Conservation (phyloP, 2,797 vertebrate species). For the Gorsachius magnificus region DNA sequence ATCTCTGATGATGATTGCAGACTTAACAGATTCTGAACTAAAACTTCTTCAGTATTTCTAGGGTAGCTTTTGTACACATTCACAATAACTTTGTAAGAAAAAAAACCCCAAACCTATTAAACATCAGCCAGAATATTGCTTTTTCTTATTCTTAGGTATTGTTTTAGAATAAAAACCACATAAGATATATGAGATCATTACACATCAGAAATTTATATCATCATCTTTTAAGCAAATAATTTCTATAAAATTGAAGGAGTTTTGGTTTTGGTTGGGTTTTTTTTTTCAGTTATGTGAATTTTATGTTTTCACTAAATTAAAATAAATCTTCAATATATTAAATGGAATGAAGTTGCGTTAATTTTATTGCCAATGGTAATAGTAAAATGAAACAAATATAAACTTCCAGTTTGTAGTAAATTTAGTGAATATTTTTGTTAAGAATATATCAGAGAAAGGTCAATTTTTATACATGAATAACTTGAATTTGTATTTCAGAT, state of each 20-base stretch:
- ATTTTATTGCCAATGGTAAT: background rate
- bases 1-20: background rate
- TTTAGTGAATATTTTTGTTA: background rate
- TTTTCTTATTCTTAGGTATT: background rate
- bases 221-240: background rate
- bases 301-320: background rate
- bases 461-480: background rate
- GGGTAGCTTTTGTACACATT: background rate
- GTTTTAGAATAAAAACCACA: background rate
- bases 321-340: background rate
- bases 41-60: background rate
- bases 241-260: background rate
- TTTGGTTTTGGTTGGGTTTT: too few species aligned
- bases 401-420: background rate
- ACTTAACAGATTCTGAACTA: background rate
- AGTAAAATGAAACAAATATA: background rate
- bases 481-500: slow-evolving; percentile 35
- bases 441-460: slow-evolving; percentile 30
- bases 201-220: background rate
- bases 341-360: background rate
- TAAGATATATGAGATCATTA: background rate
- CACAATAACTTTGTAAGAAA: background rate
- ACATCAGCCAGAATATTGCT: background rate
- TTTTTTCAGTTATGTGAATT: background rate
- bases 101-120: background rate